Evolutionary conservation across 2,113 vertebrate species (phyloP), one percentile per base, ranked within the genome.

Genomic region (Chloropsis hardwickii): DNA sequence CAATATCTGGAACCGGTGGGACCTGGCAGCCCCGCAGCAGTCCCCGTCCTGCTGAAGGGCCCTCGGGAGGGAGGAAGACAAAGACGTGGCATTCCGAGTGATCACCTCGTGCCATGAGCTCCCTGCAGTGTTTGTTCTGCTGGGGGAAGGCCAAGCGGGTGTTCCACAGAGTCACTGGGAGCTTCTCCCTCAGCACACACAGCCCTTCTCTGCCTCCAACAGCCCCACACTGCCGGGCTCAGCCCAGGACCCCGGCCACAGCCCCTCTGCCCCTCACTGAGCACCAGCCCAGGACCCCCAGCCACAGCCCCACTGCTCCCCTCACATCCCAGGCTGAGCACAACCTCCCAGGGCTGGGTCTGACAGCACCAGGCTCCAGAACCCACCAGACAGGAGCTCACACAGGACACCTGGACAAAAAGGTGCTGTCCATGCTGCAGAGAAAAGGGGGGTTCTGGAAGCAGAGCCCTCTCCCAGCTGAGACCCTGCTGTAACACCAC

Each of bases 51-150:
- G 13, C 58, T 12, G 17, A 6, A 23, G 92, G 92, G 70, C 90
- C 88, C 94, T 74, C 31, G 2, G 13, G 21, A 65, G 89, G 86
- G 56, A 95, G 94, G 96, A 96, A 96, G 96, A 96, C 90, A 67
- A 45, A 62, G 92, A 83, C 5, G n/a, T 33, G 45, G 85, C 44
- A 7, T 11, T 44, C 56, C 2, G 3, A 60, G 82, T 0, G 4
- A 86, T 6, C 42, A 3, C 4, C 24, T 24, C 25, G 6, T 9
- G 72, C 86, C n/a, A 8, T 1, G 47, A 35, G 7, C 12, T 62
- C 81, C 53, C 12, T 29, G 88, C 67, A 13, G 21, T 0, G 24
- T 6, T 29, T 78, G 81, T 3, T 79, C 81, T 62, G 90, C 89
- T 31, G 12, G 0, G 10, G 76, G 56, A 44, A 25, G 35, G 23